A percentile compares a stretch with the other conserved stretches of the same genome.
These are phyloP conservation scores for Zosterops japonicus DNA, from an alignment of 2,113 vertebrate species.

Conservation along the genomic window DNA sequence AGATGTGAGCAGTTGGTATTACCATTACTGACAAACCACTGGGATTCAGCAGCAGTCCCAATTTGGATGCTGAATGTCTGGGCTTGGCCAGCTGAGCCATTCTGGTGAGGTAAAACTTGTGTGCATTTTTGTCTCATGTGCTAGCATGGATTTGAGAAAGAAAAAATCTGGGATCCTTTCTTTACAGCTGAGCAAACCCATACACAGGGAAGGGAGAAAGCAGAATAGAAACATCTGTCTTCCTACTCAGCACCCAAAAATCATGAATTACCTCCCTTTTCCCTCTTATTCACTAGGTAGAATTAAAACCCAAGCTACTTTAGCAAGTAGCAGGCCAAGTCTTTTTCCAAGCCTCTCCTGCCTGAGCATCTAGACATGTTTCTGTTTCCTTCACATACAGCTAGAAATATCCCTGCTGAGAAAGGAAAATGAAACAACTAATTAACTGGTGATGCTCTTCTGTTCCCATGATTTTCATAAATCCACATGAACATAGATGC, in stretches of 20 bases:
- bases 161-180: not conserved
- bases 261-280: not conserved
- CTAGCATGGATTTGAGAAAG: not conserved
- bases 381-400: not conserved
- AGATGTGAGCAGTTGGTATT: not conserved
- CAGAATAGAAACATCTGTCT: not conserved
- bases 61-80: accelerated
- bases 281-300: not conserved
- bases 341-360: not conserved
- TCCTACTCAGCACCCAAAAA: not conserved
- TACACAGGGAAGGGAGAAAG: not conserved
- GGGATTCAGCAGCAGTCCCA: not conserved
- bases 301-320: not conserved
- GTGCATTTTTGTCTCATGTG: not conserved
- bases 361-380: not conserved
- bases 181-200: not conserved
- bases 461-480: not conserved
- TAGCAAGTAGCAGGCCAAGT: not conserved
- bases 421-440: not conserved
- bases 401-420: not conserved
- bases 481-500: not conserved
- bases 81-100: not conserved
- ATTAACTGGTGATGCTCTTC: not conserved
- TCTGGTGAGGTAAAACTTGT: not conserved
- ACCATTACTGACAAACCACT: not conserved